Evolutionary conservation across 2,113 vertebrate species (phyloP).

Genomic region (Xenus cinereus): DNA sequence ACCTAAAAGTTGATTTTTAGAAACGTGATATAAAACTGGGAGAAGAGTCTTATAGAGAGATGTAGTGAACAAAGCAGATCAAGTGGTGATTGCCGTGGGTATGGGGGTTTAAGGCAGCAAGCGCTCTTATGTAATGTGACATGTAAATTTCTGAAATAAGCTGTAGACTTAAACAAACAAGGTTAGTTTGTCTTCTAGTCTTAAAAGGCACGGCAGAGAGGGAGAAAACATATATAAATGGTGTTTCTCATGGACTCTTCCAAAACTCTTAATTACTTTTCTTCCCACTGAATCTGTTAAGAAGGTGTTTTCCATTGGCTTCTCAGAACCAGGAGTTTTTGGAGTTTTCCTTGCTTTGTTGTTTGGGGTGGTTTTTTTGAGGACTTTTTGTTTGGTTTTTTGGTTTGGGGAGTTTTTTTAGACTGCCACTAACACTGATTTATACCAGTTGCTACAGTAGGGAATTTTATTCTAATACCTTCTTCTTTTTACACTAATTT

Average conservation of each 20-base stretch:
- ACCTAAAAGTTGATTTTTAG: background rate
- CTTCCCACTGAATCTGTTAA: background rate
- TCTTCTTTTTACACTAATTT: background rate
- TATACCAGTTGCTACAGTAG: background rate
- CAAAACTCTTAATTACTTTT: background rate
- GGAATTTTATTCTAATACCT: background rate
- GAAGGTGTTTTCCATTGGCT: background rate
- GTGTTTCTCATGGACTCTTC: background rate
- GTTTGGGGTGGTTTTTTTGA: background rate
- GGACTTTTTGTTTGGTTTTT: background rate
- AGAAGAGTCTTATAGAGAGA: background rate
- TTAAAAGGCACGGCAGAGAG: background rate
- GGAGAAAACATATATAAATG: background rate
- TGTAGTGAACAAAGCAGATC: background rate
- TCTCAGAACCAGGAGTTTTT: background rate
- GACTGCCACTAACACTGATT: background rate
- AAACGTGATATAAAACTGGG: background rate
- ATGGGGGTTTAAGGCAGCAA: background rate
- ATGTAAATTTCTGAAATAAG: background rate
- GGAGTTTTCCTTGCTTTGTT: background rate
- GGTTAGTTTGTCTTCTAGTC: background rate
- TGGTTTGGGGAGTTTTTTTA: background rate
- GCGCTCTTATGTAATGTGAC: background rate
- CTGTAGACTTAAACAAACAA: background rate
- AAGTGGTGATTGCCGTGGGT: background rate